Conservation (phyloP, 2,888 invertebrate genomes). For the Andrena bicolor region DNA sequence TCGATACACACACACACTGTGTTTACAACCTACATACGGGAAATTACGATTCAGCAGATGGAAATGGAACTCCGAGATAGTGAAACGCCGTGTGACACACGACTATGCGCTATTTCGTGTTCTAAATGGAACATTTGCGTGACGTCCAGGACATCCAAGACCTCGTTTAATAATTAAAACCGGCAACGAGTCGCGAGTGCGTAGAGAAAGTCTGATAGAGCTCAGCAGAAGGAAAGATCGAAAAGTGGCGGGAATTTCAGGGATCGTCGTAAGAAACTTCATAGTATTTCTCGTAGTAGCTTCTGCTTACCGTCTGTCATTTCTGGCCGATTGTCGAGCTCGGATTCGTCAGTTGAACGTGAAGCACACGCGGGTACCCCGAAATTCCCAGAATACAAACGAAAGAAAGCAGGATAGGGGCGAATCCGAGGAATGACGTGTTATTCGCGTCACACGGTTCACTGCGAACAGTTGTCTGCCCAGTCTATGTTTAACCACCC, state of each 20-base stretch:
- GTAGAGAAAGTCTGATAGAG: too few relatives aligned
- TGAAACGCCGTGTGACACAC: not conserved
- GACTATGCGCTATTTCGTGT: too few relatives aligned
- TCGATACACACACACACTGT: slow-evolving; percentile 54
- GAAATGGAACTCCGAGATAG: not conserved
- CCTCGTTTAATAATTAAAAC: not conserved
- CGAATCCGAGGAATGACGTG: slow-evolving; percentile 5
- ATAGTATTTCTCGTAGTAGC: too few relatives aligned
- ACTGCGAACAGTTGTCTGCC: slow-evolving; percentile 21
- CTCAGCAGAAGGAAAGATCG: not conserved
- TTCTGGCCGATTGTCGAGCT: not conserved
- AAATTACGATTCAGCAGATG: slow-evolving; percentile 8
- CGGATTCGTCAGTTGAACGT: not conserved
- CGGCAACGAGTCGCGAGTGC: not conserved
- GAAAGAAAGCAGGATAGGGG: slow-evolving; percentile 1
- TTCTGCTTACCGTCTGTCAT: slow-evolving; percentile 62
- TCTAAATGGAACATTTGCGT: slow-evolving; percentile 4
- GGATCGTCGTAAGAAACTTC: not conserved
- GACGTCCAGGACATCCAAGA: not conserved
- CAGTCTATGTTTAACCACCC: slow-evolving; percentile 42
- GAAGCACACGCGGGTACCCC: not conserved
- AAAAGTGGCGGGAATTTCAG: not conserved
- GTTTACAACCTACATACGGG: slow-evolving; percentile 60
- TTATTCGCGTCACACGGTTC: slow-evolving; percentile 52
- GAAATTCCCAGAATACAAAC: not conserved